phyloP scores from a whole-genome alignment of 2,888 invertebrate species.

The Caenorhabditis becei region DNA sequence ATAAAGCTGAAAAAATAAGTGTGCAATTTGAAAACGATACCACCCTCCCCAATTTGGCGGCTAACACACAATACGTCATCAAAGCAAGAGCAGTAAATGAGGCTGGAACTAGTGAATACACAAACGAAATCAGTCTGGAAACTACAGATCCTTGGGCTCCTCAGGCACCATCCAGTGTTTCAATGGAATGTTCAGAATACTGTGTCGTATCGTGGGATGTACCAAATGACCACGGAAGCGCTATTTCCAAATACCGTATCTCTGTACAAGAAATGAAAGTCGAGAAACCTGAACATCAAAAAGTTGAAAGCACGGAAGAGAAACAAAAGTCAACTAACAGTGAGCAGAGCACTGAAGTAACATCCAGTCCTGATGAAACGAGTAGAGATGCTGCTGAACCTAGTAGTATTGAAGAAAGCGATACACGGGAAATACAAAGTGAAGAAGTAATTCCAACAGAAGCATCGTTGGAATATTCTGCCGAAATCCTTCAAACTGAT shows the following conservation, averaged over 20 bases:
- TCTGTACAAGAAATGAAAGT: slow-evolving; percentile 61
- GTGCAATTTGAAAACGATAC: slow-evolving; percentile 56
- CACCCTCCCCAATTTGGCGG: slow-evolving; percentile 60
- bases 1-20: slow-evolving; percentile 37
- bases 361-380: not conserved
- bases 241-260: slow-evolving; percentile 67
- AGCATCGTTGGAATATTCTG: not conserved
- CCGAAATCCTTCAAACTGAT: slow-evolving; percentile 39
- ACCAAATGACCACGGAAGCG: slow-evolving; percentile 75
- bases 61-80: slow-evolving; percentile 70
- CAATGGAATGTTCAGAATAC: slow-evolving; percentile 67
- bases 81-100: slow-evolving; percentile 70
- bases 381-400: not conserved
- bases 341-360: not conserved
- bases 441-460: not conserved
- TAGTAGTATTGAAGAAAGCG: not conserved
- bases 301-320: too few relatives aligned
- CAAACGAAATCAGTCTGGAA: slow-evolving; percentile 64
- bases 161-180: slow-evolving; percentile 62
- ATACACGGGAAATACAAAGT: not conserved
- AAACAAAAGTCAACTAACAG: not conserved
- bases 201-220: slow-evolving; percentile 74
- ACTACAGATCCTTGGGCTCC: slow-evolving; percentile 75
- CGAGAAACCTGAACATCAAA: not conserved
- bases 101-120: slow-evolving; percentile 71